These are phyloP conservation scores for Crossaster papposus DNA, from an alignment of 53 echinoderm and acorn worm genomes.

Conservation along the genomic window DNA sequence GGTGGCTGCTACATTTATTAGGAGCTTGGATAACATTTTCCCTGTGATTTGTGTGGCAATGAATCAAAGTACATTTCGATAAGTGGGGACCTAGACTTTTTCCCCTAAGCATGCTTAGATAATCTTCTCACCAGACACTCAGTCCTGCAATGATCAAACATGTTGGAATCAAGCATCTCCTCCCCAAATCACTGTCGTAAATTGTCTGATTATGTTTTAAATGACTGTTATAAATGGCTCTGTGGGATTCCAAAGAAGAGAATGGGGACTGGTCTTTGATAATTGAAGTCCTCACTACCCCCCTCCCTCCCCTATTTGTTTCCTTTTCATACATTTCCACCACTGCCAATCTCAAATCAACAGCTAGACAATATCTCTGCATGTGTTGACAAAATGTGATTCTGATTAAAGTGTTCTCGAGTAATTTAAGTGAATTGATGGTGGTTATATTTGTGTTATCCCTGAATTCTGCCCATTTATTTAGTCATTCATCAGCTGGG, in stretches of 20 bases:
- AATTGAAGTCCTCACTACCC: too few species aligned
- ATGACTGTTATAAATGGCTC: constrained; percentile 45
- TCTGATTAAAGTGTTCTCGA: constrained; percentile 22
- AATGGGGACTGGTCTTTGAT: background rate
- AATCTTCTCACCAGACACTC: background rate
- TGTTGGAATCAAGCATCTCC: constrained; percentile 1
- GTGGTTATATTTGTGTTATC: constrained; percentile 26
- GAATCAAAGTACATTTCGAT: background rate
- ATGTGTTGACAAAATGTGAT: constrained; percentile 19
- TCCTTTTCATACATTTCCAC: background rate
- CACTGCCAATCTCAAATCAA: constrained; percentile 38
- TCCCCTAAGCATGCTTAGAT: background rate
- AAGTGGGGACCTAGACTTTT: constrained; percentile 10
- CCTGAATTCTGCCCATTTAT: background rate
- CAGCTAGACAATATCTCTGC: background rate
- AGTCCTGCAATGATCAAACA: background rate
- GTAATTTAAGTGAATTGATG: constrained; percentile 55
- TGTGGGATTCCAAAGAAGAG: background rate
- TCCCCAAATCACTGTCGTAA: constrained; percentile 1
- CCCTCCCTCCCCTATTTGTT: background rate
- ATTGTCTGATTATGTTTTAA: constrained; percentile 49
- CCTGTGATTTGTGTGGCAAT: background rate
- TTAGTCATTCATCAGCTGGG: constrained; percentile 41
- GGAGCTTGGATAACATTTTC: background rate
- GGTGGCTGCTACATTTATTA: background rate